These are phyloP conservation scores for Margaritifera margaritifera DNA, from an alignment of 2,888 invertebrate species.

Conservation along the genomic window DNA sequence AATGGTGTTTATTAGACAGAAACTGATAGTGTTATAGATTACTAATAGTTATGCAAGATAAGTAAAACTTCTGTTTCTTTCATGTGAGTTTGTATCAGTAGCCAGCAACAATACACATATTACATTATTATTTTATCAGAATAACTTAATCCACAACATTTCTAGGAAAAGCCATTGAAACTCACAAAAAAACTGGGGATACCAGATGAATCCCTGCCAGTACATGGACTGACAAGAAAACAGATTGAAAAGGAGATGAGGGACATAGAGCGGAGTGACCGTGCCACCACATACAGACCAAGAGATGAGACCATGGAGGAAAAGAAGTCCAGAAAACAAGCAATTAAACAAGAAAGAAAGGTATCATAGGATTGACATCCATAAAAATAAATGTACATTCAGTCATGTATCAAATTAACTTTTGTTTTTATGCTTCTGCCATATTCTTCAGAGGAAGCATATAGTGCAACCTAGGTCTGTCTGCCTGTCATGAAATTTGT, in stretches of 20 bases:
- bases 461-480: not conserved
- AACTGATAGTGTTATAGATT: not conserved
- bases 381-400: conserved; percentile 25
- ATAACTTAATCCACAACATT: not conserved
- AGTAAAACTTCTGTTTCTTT: too few species aligned
- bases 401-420: too few species aligned
- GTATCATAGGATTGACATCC: conserved; percentile 63
- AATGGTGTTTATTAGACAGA: not conserved
- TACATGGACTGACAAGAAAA: conserved; percentile 58
- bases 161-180: conserved; percentile 44
- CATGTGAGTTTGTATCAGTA: too few species aligned
- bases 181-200: conserved; percentile 54
- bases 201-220: conserved; percentile 49
- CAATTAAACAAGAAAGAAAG: conserved; percentile 67
- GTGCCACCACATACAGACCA: conserved; percentile 59
- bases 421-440: too few species aligned
- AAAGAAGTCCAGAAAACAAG: conserved; percentile 62
- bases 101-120: not conserved
- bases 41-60: not conserved
- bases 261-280: conserved; percentile 43
- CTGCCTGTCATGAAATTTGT: not conserved
- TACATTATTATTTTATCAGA: not conserved
- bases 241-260: conserved; percentile 56
- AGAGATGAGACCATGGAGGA: conserved; percentile 67
- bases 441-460: too few species aligned